These are phyloP conservation scores for Rhinogobio ventralis DNA, from an alignment of 2,797 vertebrate species.

Conservation along the genomic window DNA sequence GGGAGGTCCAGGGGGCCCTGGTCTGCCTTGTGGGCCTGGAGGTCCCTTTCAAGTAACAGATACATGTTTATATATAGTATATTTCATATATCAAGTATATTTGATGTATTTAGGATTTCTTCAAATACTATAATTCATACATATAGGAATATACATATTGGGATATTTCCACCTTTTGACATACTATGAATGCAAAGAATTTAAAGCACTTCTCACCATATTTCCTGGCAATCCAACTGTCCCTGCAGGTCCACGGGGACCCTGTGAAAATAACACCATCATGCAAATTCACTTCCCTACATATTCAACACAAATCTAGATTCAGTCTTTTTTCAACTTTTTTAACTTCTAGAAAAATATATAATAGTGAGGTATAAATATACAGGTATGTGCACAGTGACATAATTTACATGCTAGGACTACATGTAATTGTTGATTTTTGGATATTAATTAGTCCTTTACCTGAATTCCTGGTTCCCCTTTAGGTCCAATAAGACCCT, in stretches of 20 bases:
- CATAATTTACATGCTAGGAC: background rate
- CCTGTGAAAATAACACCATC: constrained; percentile 73
- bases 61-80: background rate
- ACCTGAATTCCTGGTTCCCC: constrained; percentile 92
- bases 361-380: background rate
- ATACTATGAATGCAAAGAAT: constrained; percentile 23
- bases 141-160: background rate
- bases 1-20: constrained; percentile 90
- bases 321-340: background rate
- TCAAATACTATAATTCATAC: background rate
- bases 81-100: background rate
- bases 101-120: background rate
- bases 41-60: constrained; percentile 81
- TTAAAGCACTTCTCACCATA: constrained; percentile 69
- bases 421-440: constrained; percentile 21
- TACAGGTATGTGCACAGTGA: background rate
- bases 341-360: background rate
- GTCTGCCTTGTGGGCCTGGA: constrained; percentile 89
- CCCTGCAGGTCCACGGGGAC: constrained; percentile 86
- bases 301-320: background rate
- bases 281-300: background rate
- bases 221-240: constrained; percentile 79
- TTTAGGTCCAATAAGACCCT: constrained; percentile 87
- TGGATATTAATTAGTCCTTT: constrained; percentile 50
- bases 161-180: background rate